These are phyloP conservation scores for Dasyprocta punctata DNA, from an alignment of 2,113 vertebrate species.

Conservation along the genomic window DNA sequence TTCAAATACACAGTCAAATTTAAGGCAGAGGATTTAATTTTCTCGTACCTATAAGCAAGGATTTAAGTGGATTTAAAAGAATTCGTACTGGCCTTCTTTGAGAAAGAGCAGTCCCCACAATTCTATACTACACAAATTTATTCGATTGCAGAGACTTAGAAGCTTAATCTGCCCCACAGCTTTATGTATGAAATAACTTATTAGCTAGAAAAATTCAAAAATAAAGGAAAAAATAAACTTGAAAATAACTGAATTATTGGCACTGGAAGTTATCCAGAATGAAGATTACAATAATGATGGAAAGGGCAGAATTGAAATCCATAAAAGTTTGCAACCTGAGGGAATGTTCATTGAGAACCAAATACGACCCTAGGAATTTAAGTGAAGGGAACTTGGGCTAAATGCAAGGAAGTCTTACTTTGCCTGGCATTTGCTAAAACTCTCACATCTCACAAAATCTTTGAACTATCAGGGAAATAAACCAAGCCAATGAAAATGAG, in stretches of 20 bases:
- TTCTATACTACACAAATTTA: conserved; percentile 55
- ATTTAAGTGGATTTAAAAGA: conserved; percentile 64
- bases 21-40: conserved; percentile 59
- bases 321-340: not conserved
- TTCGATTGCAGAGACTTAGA: conserved; percentile 41
- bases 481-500: not conserved
- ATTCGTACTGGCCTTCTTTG: conserved; percentile 51
- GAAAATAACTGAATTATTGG: conserved; percentile 51
- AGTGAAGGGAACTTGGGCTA: not conserved
- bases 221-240: conserved; percentile 49
- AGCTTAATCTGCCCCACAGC: not conserved
- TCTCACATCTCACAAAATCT: not conserved
- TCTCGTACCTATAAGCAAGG: conserved; percentile 60
- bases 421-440: not conserved
- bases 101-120: conserved; percentile 47
- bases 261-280: conserved; percentile 22
- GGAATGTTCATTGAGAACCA: not conserved
- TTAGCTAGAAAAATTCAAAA: conserved; percentile 49
- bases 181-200: conserved; percentile 36
- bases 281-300: not conserved
- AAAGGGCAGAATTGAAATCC: not conserved
- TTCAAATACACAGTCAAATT: conserved; percentile 39
- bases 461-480: not conserved
- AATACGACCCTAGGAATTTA: not conserved
- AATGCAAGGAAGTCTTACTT: not conserved